These are phyloP conservation scores for Canis aureus DNA, from an alignment of 2,113 vertebrate genomes.

Conservation along the genomic window DNA sequence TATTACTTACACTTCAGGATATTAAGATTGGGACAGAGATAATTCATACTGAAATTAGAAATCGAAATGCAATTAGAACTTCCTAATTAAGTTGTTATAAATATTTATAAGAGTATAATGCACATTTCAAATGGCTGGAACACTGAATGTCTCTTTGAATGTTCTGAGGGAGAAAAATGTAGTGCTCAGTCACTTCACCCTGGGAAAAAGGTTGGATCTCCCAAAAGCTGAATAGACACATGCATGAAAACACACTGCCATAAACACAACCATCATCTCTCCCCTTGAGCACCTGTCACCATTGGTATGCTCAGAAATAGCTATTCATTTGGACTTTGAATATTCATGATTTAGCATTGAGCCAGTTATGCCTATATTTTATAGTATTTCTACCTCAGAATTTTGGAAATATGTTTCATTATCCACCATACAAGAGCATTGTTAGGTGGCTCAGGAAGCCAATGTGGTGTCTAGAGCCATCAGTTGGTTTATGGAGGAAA, in stretches of 20 bases:
- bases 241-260: background rate
- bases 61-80: slow-evolving; percentile 71
- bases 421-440: background rate
- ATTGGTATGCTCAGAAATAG: background rate
- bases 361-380: background rate
- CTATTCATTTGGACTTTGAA: background rate
- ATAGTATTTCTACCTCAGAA: slow-evolving; percentile 3
- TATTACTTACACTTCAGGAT: slow-evolving; percentile 60
- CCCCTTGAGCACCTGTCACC: background rate
- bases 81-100: slow-evolving; percentile 72
- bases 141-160: slow-evolving; percentile 56
- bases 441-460: background rate
- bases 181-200: background rate
- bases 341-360: background rate
- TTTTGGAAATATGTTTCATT: background rate
- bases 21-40: slow-evolving; percentile 49
- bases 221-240: background rate
- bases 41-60: slow-evolving; percentile 76
- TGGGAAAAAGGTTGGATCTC: background rate
- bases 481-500: background rate
- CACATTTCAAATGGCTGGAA: slow-evolving; percentile 52
- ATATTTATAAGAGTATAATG: slow-evolving; percentile 75
- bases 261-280: background rate
- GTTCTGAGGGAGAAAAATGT: background rate
- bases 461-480: background rate